These are phyloP conservation scores for Tipula confusa DNA, from an alignment of 2,888 invertebrate species.

Conservation along the genomic window DNA sequence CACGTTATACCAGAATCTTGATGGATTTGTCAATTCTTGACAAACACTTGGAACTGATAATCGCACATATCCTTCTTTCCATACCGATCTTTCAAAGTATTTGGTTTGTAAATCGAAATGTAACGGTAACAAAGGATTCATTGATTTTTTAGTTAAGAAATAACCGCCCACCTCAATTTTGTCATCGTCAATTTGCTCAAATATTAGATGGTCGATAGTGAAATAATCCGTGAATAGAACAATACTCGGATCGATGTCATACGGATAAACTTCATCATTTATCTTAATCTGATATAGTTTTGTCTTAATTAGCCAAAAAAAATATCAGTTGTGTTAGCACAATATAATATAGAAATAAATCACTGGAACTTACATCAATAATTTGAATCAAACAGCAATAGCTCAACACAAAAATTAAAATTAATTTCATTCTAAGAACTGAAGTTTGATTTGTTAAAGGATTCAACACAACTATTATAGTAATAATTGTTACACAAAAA, in stretches of 20 bases:
- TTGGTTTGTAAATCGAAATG: not conserved
- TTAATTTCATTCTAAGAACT: not conserved
- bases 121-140: not conserved
- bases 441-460: too few species aligned
- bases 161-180: not conserved
- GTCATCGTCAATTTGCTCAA: not conserved
- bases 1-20: not conserved
- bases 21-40: not conserved
- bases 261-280: not conserved
- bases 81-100: not conserved
- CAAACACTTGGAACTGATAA: not conserved
- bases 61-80: not conserved
- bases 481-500: too few species aligned
- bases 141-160: not conserved
- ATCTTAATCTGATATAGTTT: not conserved
- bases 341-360: not conserved
- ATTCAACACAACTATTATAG: too few species aligned
- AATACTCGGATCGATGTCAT: not conserved
- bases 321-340: not conserved
- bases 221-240: not conserved
- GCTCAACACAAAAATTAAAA: not conserved
- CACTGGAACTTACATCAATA: not conserved
- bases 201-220: not conserved
- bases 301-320: not conserved
- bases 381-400: not conserved